phyloP scores from a whole-genome alignment of 37 sponge, comb jelly and placozoan species.

The Beroe forskalii region DNA sequence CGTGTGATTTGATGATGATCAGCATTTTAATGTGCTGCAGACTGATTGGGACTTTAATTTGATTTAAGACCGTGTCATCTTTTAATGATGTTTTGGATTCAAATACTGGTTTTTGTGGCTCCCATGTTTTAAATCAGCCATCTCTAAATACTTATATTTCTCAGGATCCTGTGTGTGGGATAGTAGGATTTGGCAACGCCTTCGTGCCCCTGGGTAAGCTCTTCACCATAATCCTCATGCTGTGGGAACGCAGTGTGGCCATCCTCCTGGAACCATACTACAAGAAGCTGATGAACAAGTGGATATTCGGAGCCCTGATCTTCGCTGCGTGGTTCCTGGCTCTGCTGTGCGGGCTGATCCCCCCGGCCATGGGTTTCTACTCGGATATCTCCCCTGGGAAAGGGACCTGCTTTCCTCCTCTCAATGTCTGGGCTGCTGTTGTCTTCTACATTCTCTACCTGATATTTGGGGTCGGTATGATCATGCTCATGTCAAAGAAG shows the following conservation, averaged over 20 bases:
- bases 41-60: no score
- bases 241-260: constrained; percentile 30
- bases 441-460: constrained; percentile 49
- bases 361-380: constrained; percentile 53
- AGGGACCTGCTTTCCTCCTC: constrained; percentile 60
- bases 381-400: constrained; percentile 56
- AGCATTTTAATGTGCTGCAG: no score
- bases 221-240: constrained; percentile 54
- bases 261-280: constrained; percentile 46
- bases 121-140: no score
- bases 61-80: no score
- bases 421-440: constrained; percentile 55
- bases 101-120: no score
- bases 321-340: constrained; percentile 29
- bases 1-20: no score
- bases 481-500: constrained; percentile 34
- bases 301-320: neutral
- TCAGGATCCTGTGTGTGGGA: constrained; percentile 63
- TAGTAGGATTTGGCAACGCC: constrained; percentile 62
- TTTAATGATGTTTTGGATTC: no score
- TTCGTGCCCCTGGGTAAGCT: constrained; percentile 47
- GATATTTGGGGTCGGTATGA: neutral
- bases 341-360: constrained; percentile 18
- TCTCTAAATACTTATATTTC: no score
- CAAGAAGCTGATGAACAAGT: constrained; percentile 41